A percentile compares a stretch with the other conserved stretches of the same genome.
Conservation (phyloP, 2,888 invertebrate species). For the Erebia aethiops region DNA sequence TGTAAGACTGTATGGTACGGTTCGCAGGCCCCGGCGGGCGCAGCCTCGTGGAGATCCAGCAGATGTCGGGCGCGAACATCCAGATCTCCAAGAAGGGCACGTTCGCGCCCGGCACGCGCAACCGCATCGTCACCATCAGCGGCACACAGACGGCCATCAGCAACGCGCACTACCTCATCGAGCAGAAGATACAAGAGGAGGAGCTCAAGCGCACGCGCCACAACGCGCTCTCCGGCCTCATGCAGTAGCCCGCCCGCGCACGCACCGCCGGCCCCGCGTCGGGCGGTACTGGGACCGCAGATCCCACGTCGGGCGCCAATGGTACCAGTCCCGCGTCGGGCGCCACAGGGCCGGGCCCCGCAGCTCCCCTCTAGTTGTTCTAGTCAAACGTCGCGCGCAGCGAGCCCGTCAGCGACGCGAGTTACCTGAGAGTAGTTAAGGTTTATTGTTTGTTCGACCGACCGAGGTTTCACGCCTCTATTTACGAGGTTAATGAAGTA, state of each 20-base stretch:
- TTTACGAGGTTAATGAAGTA: slow-evolving; percentile 25
- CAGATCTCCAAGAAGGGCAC: slow-evolving; percentile 99
- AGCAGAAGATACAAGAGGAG: slow-evolving; percentile 98
- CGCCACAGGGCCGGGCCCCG: too few relatives aligned
- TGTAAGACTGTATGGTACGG: not conserved
- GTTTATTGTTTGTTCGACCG: not conserved
- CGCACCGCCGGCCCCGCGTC: too few relatives aligned
- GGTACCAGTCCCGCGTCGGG: too few relatives aligned
- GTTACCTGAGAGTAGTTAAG: slow-evolving; percentile 69
- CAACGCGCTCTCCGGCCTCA: slow-evolving; percentile 89
- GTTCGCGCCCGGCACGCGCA: slow-evolving; percentile 98
- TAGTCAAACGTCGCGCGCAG: slow-evolving; percentile 25
- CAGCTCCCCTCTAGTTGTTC: slow-evolving; percentile 3
- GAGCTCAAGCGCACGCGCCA: slow-evolving; percentile 97
- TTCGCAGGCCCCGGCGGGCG: slow-evolving; percentile 93
- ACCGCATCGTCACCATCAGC: slow-evolving; percentile 97
- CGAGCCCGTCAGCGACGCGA: slow-evolving; percentile 41
- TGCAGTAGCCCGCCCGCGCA: slow-evolving; percentile 77
- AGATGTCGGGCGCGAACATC: slow-evolving; percentile 98
- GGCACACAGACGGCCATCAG: slow-evolving; percentile 94
- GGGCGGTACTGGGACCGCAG: too few relatives aligned
- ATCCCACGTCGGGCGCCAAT: too few relatives aligned
- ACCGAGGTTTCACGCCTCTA: slow-evolving; percentile 4
- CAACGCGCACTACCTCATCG: slow-evolving; percentile 97
- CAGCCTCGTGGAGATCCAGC: slow-evolving; percentile 98